Conservation (phyloP, 2,888 invertebrate genomes). For the Nemurella pictetii region DNA sequence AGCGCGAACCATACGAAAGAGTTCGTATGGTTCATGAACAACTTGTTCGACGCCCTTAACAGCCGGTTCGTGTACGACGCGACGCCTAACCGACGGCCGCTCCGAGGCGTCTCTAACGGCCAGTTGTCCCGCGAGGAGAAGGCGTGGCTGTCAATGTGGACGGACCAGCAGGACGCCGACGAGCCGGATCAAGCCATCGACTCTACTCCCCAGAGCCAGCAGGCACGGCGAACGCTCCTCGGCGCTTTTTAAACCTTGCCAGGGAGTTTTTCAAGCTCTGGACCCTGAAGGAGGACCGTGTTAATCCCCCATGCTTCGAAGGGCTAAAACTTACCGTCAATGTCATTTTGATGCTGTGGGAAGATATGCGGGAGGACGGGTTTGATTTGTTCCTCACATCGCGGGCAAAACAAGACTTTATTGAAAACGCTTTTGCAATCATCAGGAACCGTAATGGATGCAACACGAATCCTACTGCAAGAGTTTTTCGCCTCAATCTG, state of each 20-base stretch:
- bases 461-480: conserved; percentile 41
- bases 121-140: neutral
- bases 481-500: conserved; percentile 38
- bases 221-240: conserved; percentile 1
- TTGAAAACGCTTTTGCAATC: conserved; percentile 45
- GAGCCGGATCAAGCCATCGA: neutral
- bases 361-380: conserved; percentile 40
- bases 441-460: conserved; percentile 43
- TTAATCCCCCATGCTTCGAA: conserved; percentile 44
- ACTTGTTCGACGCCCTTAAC: conserved; percentile 44
- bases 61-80: conserved; percentile 38
- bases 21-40: conserved; percentile 44
- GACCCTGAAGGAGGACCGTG: neutral
- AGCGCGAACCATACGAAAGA: conserved; percentile 41
- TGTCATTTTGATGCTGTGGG: conserved; percentile 42
- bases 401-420: conserved; percentile 43
- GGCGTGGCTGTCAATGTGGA: neutral
- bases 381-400: conserved; percentile 41
- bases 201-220: neutral
- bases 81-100: conserved; percentile 41
- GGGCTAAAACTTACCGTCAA: conserved; percentile 44
- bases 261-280: neutral
- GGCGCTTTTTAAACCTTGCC: conserved; percentile 1
- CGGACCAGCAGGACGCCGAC: neutral
- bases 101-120: neutral